These are phyloP conservation scores for Exephanes ischioxanthus DNA, from an alignment of 2,888 invertebrate genomes.

Conservation along the genomic window DNA sequence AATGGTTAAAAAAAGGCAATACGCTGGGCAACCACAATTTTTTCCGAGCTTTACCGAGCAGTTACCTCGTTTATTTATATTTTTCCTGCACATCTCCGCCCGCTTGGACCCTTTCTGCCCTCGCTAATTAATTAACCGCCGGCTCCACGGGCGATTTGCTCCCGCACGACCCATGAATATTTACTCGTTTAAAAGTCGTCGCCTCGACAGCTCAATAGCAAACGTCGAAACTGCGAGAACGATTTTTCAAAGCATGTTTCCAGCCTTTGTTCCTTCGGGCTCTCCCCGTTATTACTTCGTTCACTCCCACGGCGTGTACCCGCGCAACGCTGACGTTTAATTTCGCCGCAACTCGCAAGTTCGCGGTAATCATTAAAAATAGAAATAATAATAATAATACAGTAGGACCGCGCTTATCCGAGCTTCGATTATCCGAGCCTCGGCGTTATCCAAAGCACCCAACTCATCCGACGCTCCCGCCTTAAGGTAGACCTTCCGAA, in stretches of 20 bases:
- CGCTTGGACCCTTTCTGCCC: constrained; percentile 25
- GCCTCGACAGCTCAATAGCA: constrained; percentile 40
- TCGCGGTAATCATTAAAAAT: background rate
- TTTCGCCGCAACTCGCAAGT: background rate
- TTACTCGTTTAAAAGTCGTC: constrained; percentile 45
- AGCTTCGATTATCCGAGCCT: no score
- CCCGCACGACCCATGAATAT: constrained; percentile 57
- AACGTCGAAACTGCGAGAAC: constrained; percentile 30
- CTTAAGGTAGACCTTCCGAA: no score
- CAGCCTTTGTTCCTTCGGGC: background rate
- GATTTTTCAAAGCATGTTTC: constrained; percentile 38
- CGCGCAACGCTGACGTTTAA: background rate
- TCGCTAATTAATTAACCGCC: constrained; percentile 63
- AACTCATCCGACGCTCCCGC: no score
- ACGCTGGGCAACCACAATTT: constrained; percentile 19
- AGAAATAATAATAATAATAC: background rate
- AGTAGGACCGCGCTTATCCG: no score
- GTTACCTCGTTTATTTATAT: constrained; percentile 14
- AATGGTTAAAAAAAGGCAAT: no score
- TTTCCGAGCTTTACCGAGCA: constrained; percentile 16
- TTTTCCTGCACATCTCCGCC: constrained; percentile 8
- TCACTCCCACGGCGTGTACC: background rate
- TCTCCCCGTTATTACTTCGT: background rate
- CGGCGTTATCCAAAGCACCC: no score
- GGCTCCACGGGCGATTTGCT: constrained; percentile 39